Evolutionary conservation across 1,140 invertebrate genomes (phyloP).

Genomic region (Saccostrea cuccullata): DNA sequence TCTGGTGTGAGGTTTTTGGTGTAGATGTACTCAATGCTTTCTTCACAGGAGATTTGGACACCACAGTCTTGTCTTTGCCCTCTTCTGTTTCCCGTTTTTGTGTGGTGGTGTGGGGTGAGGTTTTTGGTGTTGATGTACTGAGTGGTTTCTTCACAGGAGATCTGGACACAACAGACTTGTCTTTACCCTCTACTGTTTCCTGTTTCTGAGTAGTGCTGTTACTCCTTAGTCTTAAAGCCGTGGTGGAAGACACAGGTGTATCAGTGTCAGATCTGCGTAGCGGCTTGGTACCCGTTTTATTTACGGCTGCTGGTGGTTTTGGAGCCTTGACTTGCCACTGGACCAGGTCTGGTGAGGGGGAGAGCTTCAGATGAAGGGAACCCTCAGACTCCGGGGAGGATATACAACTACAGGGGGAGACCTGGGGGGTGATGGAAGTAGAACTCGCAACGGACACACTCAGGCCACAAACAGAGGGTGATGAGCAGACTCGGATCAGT

Average conservation of each 20-base stretch:
- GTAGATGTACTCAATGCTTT: not conserved
- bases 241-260: not conserved
- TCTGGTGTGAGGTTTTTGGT: not conserved
- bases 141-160: not conserved
- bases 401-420: slow-evolving; percentile 43
- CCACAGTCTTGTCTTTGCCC: not conserved
- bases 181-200: not conserved
- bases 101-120: not conserved
- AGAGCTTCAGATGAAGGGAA: slow-evolving; percentile 27
- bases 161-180: not conserved
- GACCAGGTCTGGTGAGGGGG: slow-evolving; percentile 33
- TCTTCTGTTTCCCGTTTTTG: not conserved
- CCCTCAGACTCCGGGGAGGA: slow-evolving; percentile 33
- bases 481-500: not conserved
- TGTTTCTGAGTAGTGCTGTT: not conserved
- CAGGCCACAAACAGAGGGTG: not conserved
- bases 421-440: not conserved
- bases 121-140: not conserved
- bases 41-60: not conserved
- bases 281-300: not conserved
- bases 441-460: not conserved
- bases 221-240: not conserved
- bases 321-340: not conserved
- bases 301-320: not conserved
- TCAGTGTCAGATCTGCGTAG: not conserved